Evolutionary conservation across 2,797 vertebrate genomes (phyloP).

Genomic region (Carduelis carduelis): DNA sequence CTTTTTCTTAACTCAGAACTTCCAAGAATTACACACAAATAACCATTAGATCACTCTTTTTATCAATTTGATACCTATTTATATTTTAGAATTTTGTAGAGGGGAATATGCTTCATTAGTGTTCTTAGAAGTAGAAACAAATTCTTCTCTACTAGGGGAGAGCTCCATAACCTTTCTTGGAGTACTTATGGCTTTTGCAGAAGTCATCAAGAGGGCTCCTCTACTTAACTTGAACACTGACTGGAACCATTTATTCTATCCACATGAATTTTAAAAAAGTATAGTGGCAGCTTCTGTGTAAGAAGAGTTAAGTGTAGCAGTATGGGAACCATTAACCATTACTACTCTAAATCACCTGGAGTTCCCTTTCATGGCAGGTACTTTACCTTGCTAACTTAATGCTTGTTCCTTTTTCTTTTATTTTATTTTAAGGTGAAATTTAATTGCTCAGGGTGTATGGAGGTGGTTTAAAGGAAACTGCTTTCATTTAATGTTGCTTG

Average conservation of each 20-base stretch:
- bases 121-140: background rate
- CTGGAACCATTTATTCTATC: background rate
- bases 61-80: background rate
- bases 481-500: background rate
- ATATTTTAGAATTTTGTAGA: background rate
- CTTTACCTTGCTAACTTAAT: background rate
- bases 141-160: background rate
- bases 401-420: background rate
- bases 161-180: background rate
- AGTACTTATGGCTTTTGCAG: background rate
- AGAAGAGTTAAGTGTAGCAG: background rate
- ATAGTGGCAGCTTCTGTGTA: background rate
- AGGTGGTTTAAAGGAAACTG: background rate
- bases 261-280: background rate
- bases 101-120: background rate
- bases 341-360: background rate
- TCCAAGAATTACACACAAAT: background rate
- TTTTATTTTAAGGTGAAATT: background rate
- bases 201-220: background rate
- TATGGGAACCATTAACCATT: background rate
- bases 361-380: background rate
- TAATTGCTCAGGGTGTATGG: background rate
- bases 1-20: background rate
- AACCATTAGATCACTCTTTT: background rate
- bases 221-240: background rate